phyloP scores from a whole-genome alignment of 2,797 vertebrate species.

The Gymnodraco acuticeps region DNA sequence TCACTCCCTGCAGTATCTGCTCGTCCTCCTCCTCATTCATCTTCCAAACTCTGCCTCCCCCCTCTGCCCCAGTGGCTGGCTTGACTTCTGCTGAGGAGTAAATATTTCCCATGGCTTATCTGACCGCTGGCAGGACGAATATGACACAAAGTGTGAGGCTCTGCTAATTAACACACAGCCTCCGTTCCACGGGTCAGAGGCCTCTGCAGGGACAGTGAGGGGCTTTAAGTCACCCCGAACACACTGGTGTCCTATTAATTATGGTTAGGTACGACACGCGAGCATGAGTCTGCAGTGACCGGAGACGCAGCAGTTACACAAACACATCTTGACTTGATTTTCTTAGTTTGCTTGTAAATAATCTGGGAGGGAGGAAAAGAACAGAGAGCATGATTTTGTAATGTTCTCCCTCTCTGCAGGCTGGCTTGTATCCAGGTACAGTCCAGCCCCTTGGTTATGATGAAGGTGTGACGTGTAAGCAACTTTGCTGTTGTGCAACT shows the following conservation, averaged over 20 bases:
- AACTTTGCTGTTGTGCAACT: constrained; percentile 77
- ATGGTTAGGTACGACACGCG: constrained; percentile 9
- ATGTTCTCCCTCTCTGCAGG: constrained; percentile 16
- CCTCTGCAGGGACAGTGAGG: constrained; percentile 10
- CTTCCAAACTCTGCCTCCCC: constrained; percentile 49
- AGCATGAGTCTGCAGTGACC: constrained; percentile 17
- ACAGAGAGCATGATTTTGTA: constrained; percentile 22
- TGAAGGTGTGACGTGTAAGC: constrained; percentile 66
- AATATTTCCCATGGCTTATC: constrained; percentile 85
- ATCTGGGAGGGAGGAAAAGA: constrained; percentile 12
- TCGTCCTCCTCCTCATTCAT: constrained; percentile 73
- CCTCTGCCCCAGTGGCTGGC: constrained; percentile 58
- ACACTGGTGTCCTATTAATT: constrained; percentile 5
- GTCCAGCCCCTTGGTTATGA: constrained; percentile 63
- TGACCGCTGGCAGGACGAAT: constrained; percentile 69
- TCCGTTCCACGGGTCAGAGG: constrained; percentile 40
- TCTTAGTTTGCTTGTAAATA: constrained; percentile 15
- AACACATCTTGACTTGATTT: constrained; percentile 77
- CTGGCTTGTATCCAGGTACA: constrained; percentile 72
- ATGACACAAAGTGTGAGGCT: constrained; percentile 60
- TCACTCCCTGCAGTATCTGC: constrained; percentile 68
- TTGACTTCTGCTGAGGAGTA: constrained; percentile 77
- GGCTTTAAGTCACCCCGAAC: constrained; percentile 32
- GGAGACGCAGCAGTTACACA: constrained; percentile 31
- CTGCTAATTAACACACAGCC: constrained; percentile 71